phyloP scores from a whole-genome alignment of 2,113 vertebrate genomes.

The Electrona antarctica region DNA sequence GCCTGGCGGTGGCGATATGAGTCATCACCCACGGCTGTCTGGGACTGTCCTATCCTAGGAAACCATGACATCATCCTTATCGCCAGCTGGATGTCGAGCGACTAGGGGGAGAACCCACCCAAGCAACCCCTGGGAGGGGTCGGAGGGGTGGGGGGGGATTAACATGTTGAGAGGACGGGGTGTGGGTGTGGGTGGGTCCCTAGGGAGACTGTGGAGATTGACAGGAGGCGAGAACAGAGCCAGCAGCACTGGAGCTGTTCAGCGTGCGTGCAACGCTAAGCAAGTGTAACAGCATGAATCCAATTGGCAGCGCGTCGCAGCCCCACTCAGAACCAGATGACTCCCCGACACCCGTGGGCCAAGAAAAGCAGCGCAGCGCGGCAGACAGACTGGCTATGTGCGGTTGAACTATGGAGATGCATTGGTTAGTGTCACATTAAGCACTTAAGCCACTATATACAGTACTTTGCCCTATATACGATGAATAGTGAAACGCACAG shows the following conservation, averaged over 20 bases:
- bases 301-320: conserved; percentile 55
- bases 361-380: conserved; percentile 58
- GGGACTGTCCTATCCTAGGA: conserved; percentile 64
- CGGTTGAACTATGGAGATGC: conserved; percentile 31
- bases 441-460: background rate
- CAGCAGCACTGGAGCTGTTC: background rate
- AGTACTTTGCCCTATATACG: too few species aligned
- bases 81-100: conserved; percentile 63
- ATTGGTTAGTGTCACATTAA: conserved; percentile 48
- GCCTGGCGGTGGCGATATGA: conserved; percentile 58
- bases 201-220: background rate
- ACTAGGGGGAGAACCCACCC: conserved; percentile 48
- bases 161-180: too few species aligned
- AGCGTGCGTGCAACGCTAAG: conserved; percentile 26
- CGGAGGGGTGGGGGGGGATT: conserved; percentile 33
- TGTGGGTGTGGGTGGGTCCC: conserved; percentile 38
- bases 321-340: conserved; percentile 66
- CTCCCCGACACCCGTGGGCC: conserved; percentile 42
- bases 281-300: conserved; percentile 48
- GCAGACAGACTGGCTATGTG: conserved; percentile 52
- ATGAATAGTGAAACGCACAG: too few species aligned
- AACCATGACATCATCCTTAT: conserved; percentile 70
- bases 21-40: conserved; percentile 58
- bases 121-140: conserved; percentile 27
- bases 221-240: background rate